Evolutionary conservation across 2,113 vertebrate species (phyloP).

Genomic region (Calonectris borealis): DNA sequence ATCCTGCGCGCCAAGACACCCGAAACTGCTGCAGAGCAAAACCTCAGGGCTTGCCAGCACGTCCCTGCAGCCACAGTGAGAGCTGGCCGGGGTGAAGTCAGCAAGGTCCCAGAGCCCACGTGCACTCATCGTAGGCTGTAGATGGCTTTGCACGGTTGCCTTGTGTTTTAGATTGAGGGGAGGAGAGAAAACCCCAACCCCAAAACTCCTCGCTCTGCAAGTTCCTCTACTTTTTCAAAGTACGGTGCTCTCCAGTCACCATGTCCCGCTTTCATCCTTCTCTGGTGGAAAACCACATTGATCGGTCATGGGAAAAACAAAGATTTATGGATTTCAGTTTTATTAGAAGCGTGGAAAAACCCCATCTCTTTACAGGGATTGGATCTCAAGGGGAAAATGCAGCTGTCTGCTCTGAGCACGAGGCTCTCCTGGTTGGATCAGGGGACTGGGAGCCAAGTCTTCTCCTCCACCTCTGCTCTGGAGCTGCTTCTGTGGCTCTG

Average conservation of each 20-base stretch:
- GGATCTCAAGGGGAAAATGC: neutral
- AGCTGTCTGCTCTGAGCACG: neutral
- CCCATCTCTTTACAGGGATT: neutral
- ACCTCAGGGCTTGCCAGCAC: neutral
- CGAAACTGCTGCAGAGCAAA: neutral
- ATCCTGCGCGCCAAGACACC: neutral
- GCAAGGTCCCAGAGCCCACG: neutral
- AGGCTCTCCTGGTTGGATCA: neutral
- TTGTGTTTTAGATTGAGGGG: neutral
- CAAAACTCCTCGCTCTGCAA: neutral
- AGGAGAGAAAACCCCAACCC: neutral
- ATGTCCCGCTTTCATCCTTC: neutral
- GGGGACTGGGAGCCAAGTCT: neutral
- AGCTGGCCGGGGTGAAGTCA: neutral
- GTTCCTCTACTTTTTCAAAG: neutral
- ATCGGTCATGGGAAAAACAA: neutral
- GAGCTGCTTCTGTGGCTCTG: neutral
- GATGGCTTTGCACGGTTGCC: neutral
- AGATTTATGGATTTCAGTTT: neutral
- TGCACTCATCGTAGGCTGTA: rapidly evolving
- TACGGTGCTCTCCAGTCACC: rapidly evolving
- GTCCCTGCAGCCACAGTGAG: neutral
- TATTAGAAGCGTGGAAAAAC: neutral
- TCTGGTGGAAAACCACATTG: neutral
- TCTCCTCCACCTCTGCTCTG: neutral